These are phyloP conservation scores for Eupithecia insigniata DNA, from an alignment of 2,888 invertebrate species.

Conservation along the genomic window DNA sequence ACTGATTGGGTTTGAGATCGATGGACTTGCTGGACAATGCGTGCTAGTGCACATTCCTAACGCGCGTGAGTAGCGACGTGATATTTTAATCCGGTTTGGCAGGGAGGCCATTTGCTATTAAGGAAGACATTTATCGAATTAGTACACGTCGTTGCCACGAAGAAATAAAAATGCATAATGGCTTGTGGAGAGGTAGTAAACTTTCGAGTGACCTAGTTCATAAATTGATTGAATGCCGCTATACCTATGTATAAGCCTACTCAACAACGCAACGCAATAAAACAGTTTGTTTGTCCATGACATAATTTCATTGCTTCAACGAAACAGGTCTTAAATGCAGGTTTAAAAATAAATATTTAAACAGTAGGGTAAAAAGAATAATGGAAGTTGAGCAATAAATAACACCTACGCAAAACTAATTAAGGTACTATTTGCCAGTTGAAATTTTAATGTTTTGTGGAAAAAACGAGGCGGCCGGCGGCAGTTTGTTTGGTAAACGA, in stretches of 20 bases:
- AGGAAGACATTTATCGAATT: conserved; percentile 1
- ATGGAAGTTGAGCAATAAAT: neutral
- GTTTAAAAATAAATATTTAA: neutral
- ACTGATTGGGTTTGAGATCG: neutral
- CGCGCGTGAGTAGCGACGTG: neutral
- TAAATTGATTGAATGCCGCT: conserved; percentile 13
- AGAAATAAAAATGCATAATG: conserved; percentile 3
- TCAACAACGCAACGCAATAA: conserved; percentile 13
- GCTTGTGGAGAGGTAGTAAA: neutral
- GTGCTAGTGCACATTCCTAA: neutral
- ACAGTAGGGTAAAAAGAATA: neutral
- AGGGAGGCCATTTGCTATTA: neutral
- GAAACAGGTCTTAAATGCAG: conserved; percentile 1
- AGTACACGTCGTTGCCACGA: conserved; percentile 9
- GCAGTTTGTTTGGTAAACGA: conserved; percentile 18
- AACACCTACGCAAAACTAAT: neutral
- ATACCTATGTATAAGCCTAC: neutral
- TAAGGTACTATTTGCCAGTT: neutral
- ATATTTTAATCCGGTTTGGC: neutral
- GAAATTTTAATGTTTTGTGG: neutral
- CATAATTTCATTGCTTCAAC: conserved; percentile 4
- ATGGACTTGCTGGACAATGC: neutral
- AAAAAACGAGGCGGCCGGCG: conserved; percentile 23
- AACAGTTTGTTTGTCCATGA: conserved; percentile 9
- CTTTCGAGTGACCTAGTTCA: conserved; percentile 6